These are phyloP conservation scores for Mobula hypostoma DNA, from an alignment of 2,113 vertebrate species.

Conservation along the genomic window DNA sequence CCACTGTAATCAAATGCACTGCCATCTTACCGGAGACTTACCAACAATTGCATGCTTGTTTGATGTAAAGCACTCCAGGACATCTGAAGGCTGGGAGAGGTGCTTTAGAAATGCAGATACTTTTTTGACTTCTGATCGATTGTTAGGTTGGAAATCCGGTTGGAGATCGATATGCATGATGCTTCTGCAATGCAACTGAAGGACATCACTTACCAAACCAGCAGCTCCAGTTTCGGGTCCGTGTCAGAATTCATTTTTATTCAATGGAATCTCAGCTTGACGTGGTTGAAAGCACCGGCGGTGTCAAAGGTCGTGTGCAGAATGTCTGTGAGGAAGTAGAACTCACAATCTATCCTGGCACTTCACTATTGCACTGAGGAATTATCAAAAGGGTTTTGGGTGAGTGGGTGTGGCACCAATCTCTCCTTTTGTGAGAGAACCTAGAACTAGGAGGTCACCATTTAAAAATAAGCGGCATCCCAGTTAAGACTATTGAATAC, in stretches of 20 bases:
- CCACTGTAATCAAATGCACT: too few species aligned
- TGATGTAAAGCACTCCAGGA: background rate
- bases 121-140: background rate
- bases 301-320: background rate
- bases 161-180: background rate
- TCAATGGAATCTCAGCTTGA: background rate
- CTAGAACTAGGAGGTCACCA: too few species aligned
- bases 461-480: too few species aligned
- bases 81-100: background rate
- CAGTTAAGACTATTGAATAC: too few species aligned
- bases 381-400: too few species aligned
- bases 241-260: background rate
- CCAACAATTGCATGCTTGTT: background rate
- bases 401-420: too few species aligned
- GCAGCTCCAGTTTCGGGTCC: background rate
- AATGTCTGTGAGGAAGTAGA: background rate
- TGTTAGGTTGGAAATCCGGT: background rate
- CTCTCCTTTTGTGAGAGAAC: too few species aligned
- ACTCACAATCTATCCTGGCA: background rate
- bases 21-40: too few species aligned
- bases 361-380: background rate
- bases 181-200: background rate
- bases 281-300: background rate
- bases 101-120: background rate
- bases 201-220: background rate